These are phyloP conservation scores for Iphiclides podalirius DNA, from an alignment of 2,888 invertebrate species.

Conservation along the genomic window DNA sequence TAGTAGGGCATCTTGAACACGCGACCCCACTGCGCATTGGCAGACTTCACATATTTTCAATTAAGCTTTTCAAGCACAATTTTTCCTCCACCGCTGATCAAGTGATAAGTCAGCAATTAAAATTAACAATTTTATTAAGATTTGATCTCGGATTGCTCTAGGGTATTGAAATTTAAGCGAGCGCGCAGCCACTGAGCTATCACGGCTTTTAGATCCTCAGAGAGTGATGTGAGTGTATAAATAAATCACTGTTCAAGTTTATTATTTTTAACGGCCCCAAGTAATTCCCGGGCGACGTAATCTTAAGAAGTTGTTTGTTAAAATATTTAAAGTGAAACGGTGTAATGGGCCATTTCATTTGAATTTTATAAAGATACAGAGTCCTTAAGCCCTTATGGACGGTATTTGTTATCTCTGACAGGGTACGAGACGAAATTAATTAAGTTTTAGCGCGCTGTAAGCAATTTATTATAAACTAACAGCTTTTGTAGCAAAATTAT, in stretches of 20 bases:
- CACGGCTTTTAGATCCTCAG: too few relatives aligned
- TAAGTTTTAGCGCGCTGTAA: background rate
- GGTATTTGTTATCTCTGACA: background rate
- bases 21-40: too few relatives aligned
- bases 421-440: background rate
- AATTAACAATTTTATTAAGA: too few relatives aligned
- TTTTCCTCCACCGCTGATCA: too few relatives aligned
- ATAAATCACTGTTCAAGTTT: constrained; percentile 12
- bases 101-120: too few relatives aligned
- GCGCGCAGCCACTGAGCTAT: too few relatives aligned
- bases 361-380: constrained; percentile 18
- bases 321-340: constrained; percentile 16
- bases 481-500: background rate
- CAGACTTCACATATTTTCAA: too few relatives aligned
- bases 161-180: too few relatives aligned
- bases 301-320: constrained; percentile 18
- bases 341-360: constrained; percentile 18
- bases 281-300: constrained; percentile 13
- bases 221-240: background rate
- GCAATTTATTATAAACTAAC: background rate
- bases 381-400: background rate
- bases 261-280: background rate
- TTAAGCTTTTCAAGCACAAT: too few relatives aligned
- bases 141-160: too few relatives aligned
- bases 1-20: too few relatives aligned